Base-by-base conservation (phyloP, 2,113 vertebrate species). In the Kobus ellipsiprymnus region DNA sequence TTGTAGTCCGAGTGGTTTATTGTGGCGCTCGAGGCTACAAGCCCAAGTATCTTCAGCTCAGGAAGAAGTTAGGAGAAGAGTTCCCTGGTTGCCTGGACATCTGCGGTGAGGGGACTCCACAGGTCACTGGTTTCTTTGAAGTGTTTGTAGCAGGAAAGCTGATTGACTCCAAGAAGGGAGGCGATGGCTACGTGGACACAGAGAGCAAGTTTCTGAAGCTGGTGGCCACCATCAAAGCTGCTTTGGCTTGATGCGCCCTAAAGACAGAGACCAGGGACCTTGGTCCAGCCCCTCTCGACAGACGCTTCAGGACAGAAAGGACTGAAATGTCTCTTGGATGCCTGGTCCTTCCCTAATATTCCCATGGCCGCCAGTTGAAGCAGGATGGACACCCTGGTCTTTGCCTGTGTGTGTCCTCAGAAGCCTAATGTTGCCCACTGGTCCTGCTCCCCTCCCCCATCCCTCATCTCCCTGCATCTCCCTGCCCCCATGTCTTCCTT, bases 101-200 rank as follows among this genome's bases (percentile, higher is more conserved):
- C 6, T 94, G 89, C 1, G 97, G 98, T 0, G 94, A 98, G 94
- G 98, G 98, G n/a, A 98, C 98, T 3, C 97, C 89, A 17, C 97
- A 98, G 48, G 93, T 92, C 96, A 98, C 98, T 0, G 98, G 98
- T 59, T 98, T 98, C 97, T 98, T 98, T 81, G 98, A 99, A 98
- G 98, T 98, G 33, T 97, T 78, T 0, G 87, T 99, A 36, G 98
- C 96, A 0, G 98, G 98, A 59, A 98, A 98, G 89, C 87, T 99
- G 96, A 96, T 99, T 59, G 98, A 98, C 92, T 98, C 98, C 21
- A 98, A 99, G 93, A 98, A 98, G 98, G 96, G 95, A n/a, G 98
- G 98, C 0, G 98, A 99, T 80, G 98, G 98, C 7, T 98, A 93
- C 0, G 98, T 99, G 55, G 98, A 99, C 80, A 96, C 93, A 0